These are phyloP conservation scores for Aplysia californica DNA, from an alignment of 1,140 invertebrate species.

Conservation along the genomic window DNA sequence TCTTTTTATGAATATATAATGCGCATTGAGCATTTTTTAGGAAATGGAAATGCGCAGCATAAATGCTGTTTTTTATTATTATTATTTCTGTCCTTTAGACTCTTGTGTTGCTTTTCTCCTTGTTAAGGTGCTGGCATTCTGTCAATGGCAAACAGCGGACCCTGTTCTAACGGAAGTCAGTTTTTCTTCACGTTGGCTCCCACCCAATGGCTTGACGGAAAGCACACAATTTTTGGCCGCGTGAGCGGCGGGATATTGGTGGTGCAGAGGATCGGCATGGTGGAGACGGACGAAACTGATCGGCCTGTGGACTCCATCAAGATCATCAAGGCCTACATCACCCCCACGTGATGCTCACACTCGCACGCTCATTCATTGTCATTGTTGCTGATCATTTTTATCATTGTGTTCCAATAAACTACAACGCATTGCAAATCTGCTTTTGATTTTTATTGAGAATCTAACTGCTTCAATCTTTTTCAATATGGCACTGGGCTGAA, in stretches of 20 bases:
- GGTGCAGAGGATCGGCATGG: conserved; percentile 90
- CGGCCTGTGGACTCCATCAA: conserved; percentile 90
- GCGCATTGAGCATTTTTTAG: no score
- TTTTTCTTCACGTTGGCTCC: conserved; percentile 98
- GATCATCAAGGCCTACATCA: conserved; percentile 77
- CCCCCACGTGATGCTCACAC: conserved; percentile 29
- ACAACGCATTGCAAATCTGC: no score
- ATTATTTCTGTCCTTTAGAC: no score
- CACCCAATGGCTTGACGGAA: conserved; percentile 97
- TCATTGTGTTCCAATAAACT: not conserved
- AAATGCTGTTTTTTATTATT: no score
- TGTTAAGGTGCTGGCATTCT: conserved; percentile 85
- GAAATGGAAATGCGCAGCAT: no score
- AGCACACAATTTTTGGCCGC: conserved; percentile 96
- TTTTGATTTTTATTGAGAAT: no score
- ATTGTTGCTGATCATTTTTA: not conserved
- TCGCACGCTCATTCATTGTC: not conserved
- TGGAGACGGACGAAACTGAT: conserved; percentile 93
- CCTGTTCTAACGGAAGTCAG: conserved; percentile 96
- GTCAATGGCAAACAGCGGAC: conserved; percentile 96
- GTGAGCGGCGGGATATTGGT: conserved; percentile 89
- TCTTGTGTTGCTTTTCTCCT: no score
- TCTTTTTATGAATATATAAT: no score
- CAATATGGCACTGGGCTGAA: no score
- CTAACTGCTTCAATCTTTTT: no score